Conservation (phyloP, 2,888 invertebrate species). For the Drosophila mimetica region DNA sequence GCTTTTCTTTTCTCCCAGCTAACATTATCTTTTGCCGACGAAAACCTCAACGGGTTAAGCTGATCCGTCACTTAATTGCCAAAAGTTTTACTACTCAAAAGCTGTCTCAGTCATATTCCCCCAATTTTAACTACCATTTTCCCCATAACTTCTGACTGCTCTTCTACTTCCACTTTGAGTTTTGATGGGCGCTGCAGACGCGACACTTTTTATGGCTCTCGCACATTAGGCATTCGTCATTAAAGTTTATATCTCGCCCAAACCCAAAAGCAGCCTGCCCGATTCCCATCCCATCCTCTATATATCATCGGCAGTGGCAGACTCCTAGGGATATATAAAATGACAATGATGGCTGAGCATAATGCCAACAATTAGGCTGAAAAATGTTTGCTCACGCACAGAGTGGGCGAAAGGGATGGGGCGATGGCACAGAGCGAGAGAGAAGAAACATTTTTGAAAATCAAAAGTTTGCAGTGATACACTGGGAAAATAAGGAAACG, state of each 20-base stretch:
- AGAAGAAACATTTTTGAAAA: not conserved
- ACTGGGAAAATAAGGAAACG: not conserved
- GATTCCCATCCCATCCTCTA: not conserved
- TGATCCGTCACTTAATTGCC: constrained; percentile 56
- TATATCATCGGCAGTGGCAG: constrained; percentile 8
- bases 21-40: not conserved
- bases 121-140: not conserved
- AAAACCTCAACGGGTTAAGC: constrained; percentile 32
- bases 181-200: constrained; percentile 67
- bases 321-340: constrained; percentile 43
- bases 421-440: not conserved
- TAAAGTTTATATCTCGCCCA: constrained; percentile 44
- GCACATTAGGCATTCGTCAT: constrained; percentile 72
- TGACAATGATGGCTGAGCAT: constrained; percentile 51
- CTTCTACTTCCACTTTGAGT: constrained; percentile 45
- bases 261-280: not conserved
- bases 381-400: constrained; percentile 52
- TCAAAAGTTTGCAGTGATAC: constrained; percentile 4
- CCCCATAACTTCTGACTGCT: constrained; percentile 8
- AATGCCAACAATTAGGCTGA: constrained; percentile 67
- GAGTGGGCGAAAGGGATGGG: constrained; percentile 1
- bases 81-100: constrained; percentile 47
- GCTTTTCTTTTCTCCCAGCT: not conserved
- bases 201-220: constrained; percentile 52
- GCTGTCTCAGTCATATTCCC: constrained; percentile 2